A percentile compares a stretch with the other conserved stretches of the same genome.
These are phyloP conservation scores for Latrodectus geometricus DNA, from an alignment of 1,140 invertebrate genomes.

Conservation along the genomic window DNA sequence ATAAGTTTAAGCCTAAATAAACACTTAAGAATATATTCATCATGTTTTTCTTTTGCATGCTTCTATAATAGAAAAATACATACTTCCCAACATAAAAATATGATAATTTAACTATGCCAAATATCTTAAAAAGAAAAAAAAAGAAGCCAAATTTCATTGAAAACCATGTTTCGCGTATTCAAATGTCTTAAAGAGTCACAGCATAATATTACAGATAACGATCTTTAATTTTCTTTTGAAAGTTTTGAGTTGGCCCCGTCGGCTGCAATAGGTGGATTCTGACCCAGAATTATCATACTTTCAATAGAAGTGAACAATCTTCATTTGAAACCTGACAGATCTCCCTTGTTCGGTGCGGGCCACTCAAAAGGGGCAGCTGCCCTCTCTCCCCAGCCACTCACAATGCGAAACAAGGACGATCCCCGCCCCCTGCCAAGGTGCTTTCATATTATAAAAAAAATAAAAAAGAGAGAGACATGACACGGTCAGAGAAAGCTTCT, in stretches of 20 bases:
- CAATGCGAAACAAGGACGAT: neutral
- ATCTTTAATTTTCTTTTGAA: neutral
- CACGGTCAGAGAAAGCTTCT: neutral
- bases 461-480: neutral
- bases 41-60: too few relatives aligned
- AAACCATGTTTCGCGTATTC: too few relatives aligned
- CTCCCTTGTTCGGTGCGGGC: constrained; percentile 33
- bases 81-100: too few relatives aligned
- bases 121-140: too few relatives aligned
- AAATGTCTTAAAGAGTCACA: neutral
- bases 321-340: constrained; percentile 26
- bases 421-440: constrained; percentile 18
- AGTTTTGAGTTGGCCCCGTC: neutral
- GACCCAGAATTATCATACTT: constrained; percentile 56
- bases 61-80: too few relatives aligned
- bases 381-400: constrained; percentile 29
- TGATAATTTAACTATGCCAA: too few relatives aligned
- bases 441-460: neutral
- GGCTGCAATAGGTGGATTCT: constrained; percentile 20
- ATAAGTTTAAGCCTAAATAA: too few relatives aligned
- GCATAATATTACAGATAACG: neutral
- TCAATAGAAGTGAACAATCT: constrained; percentile 53
- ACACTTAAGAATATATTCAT: too few relatives aligned
- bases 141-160: too few relatives aligned
- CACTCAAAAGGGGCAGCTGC: constrained; percentile 52